These are phyloP conservation scores for Daubentonia madagascariensis DNA, from an alignment of 2,113 vertebrate species.

Conservation along the genomic window DNA sequence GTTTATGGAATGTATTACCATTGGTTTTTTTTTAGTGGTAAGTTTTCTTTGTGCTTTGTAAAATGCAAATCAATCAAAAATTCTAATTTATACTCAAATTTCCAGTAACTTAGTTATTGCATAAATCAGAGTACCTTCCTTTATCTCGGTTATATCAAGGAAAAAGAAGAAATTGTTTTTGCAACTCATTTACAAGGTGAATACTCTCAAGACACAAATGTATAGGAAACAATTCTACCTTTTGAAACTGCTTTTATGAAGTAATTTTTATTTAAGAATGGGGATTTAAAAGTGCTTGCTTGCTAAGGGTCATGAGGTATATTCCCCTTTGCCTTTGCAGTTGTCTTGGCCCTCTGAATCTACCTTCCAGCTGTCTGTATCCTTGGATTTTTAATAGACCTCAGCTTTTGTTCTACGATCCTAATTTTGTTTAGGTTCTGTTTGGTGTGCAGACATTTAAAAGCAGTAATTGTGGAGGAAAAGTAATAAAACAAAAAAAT, in stretches of 20 bases:
- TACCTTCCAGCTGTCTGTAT: neutral
- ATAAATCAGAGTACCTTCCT: neutral
- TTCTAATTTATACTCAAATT: neutral
- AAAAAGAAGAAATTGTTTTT: neutral
- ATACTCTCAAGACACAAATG: neutral
- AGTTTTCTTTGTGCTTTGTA: conserved; percentile 10
- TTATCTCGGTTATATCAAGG: conserved; percentile 1
- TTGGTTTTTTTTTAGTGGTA: neutral
- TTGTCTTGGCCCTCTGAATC: neutral
- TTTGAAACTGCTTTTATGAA: conserved; percentile 38
- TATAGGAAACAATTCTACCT: neutral
- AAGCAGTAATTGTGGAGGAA: neutral
- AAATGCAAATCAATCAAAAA: conserved; percentile 24
- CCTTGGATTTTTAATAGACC: neutral
- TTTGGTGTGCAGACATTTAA: neutral
- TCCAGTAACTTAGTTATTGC: neutral
- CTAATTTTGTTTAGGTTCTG: conserved; percentile 24
- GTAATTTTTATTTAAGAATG: neutral
- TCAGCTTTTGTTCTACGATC: neutral
- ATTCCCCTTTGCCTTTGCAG: neutral
- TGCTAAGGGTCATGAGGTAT: neutral
- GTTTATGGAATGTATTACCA: neutral
- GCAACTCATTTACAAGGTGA: neutral
- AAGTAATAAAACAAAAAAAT: neutral
- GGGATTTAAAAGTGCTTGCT: neutral